Evolutionary conservation across 1,140 invertebrate species (phyloP), one percentile per base, ranked within the genome.

Genomic region (Trichogramma pretiosum): DNA sequence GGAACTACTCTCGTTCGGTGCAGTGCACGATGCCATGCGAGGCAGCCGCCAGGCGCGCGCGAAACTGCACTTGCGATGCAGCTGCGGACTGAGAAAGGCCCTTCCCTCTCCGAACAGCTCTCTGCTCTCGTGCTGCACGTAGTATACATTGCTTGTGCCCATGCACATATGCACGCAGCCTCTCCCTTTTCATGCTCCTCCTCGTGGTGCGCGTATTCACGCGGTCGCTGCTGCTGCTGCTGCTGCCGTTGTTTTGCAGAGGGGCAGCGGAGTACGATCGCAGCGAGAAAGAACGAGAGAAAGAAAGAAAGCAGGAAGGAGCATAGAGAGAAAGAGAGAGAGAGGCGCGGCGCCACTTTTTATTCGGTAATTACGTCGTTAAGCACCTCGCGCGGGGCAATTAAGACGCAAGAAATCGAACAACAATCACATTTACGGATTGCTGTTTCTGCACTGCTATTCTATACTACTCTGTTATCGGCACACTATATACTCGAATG

Each of bases 381-480:
- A 62, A 64, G 57, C 61, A 58, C 55, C 54, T 58, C 53, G 55
- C n/a, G n/a, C n/a, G 46, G 56, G 50, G 59, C 61, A 67, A 69
- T 69, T 68, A 68, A 65, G 61, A 61, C 59, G 57, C 56, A 65
- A 67, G 64, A 68, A 68, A 71, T 68, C 62, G 62, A 69, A 63
- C 63, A 65, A 65, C 62, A 62, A 64, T 64, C 62, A 60, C 60
- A 62, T 65, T 65, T 67, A 65, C 59, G 48, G 58, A 44, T 26
- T 13, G 21, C 17, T 28, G 33, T 4, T 45, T 3, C 30, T 41
- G 26, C 26, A 18, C 22, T 34, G 36, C 46, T 26, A 16, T 18
- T n/a, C n/a, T n/a, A n/a, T n/a, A n/a, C n/a, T n/a, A n/a, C n/a
- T n/a, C n/a, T n/a, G n/a, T n/a, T n/a, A n/a, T n/a, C n/a, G n/a